Percentiles rank a stretch among this genome's conserved stretches.
These are phyloP conservation scores for Amazona guildingii DNA, from an alignment of 2,113 vertebrate genomes.

Conservation along the genomic window DNA sequence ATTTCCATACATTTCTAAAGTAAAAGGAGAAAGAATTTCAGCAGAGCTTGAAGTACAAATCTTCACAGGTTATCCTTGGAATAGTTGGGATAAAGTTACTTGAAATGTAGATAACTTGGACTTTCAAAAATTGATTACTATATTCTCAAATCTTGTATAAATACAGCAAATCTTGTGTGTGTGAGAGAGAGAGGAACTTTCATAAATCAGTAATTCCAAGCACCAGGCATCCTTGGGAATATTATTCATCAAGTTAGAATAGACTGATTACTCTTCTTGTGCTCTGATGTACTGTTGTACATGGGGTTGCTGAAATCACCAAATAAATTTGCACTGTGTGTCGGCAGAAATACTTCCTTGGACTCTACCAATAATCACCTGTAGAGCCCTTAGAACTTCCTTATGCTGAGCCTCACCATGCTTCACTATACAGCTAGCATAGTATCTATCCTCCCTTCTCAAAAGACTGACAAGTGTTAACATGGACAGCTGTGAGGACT, in stretches of 20 bases:
- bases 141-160: neutral
- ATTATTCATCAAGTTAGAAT: neutral
- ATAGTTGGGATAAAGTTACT: neutral
- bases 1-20: neutral
- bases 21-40: neutral
- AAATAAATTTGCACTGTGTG: neutral
- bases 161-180: neutral
- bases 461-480: neutral
- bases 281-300: neutral
- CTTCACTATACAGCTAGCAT: rapidly evolving
- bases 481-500: neutral
- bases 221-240: neutral
- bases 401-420: neutral
- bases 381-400: rapidly evolving
- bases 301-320: neutral
- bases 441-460: neutral
- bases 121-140: neutral
- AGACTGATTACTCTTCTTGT: neutral
- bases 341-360: neutral
- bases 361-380: neutral
- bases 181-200: neutral
- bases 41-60: neutral
- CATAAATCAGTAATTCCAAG: neutral
- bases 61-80: neutral
- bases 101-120: neutral